Base-by-base conservation (phyloP, 1,140 invertebrate species). In the Fragariocoptes setiger region DNA sequence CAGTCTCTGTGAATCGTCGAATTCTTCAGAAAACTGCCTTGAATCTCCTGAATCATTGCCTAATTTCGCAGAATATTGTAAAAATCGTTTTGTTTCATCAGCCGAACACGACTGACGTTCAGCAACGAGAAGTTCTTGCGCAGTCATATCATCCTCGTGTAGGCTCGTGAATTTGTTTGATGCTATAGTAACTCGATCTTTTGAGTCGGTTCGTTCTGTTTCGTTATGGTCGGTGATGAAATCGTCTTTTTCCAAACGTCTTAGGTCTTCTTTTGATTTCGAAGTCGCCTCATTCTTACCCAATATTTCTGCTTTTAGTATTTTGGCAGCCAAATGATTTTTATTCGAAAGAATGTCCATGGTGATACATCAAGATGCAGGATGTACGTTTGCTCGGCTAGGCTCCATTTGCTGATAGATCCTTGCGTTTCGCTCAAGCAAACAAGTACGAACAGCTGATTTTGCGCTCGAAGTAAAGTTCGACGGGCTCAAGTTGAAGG, bases 291-390 rank as follows among this genome's bases (percentile, higher is more conserved):
- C 64, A 59, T 54, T 56, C 55, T 88, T 71, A 35, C 79, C 80
- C 61, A 82, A 48, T 38, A 83, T 67, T 65, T 88, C 79, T 20
- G 82, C 82, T 62, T 82, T 83, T 0, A 88, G 57, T 44, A 83
- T 67, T 60, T 75, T 80, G 14, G 80, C 77, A 31, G 25, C 25
- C 25, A 31, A n/a, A 8, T 31, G 8, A 31, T 31, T 31, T n/a
- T 31, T 31, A 8, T 31, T n/a, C n/a, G n/a, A n/a, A n/a, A n/a
- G n/a, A n/a, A n/a, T n/a, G n/a, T n/a, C n/a, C n/a, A n/a, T n/a
- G n/a, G n/a, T n/a, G n/a, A n/a, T n/a, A n/a, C n/a, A n/a, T n/a
- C n/a, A n/a, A n/a, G n/a, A n/a, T n/a, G n/a, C n/a, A n/a, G n/a
- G n/a, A n/a, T n/a, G n/a, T n/a, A n/a, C n/a, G n/a, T n/a, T n/a